Base-by-base conservation (phyloP, 2,797 vertebrate species). In the Propithecus deckenii region DNA sequence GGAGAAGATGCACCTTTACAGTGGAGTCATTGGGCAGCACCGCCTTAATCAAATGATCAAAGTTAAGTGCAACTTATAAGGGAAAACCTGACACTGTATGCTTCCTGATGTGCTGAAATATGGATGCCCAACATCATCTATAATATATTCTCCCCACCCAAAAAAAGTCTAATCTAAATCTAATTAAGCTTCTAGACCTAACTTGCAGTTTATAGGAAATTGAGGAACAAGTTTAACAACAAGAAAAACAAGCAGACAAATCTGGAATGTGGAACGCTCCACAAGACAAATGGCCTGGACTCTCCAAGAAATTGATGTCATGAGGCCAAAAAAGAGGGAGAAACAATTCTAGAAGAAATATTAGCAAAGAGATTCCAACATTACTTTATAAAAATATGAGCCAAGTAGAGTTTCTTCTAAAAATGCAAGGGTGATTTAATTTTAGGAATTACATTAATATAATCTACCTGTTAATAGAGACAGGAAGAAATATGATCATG, bases 61-160 rank as follows among this genome's bases (percentile, higher is more conserved):
- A 72, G 55, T 20, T 20, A n/a, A n/a, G 28, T 48, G 20, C 6
- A 43, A 59, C 28, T 8, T 32, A 4, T 0, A 6, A 35, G 23
- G 9, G 63, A 46, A 46, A 28, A 55, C 22, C 18, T 23, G 25
- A 63, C 35, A 13, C 50, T 35, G 4, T 4, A 12, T 7, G 43
- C 23, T 43, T 86, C 75, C 87, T 25, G 18, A 30, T 20, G 12
- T 6, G 18, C 41, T 1, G 3, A 78, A 69, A 67, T 3, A 35
- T 0, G 2, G 59, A 50, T 1, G 10, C 12, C 65, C 74, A 30
- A 15, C 48, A 25, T 57, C 25, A 38, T 23, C 74, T 43, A 9
- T 13, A 3, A 30, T 38, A 23, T 0, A 12, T n/a, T 38, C 25
- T 28, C 20, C 67, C 17, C 12, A 2, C 17, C 9, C 4, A 7